phyloP scores from a whole-genome alignment of 2,113 vertebrate genomes.

The Labeo catla region DNA sequence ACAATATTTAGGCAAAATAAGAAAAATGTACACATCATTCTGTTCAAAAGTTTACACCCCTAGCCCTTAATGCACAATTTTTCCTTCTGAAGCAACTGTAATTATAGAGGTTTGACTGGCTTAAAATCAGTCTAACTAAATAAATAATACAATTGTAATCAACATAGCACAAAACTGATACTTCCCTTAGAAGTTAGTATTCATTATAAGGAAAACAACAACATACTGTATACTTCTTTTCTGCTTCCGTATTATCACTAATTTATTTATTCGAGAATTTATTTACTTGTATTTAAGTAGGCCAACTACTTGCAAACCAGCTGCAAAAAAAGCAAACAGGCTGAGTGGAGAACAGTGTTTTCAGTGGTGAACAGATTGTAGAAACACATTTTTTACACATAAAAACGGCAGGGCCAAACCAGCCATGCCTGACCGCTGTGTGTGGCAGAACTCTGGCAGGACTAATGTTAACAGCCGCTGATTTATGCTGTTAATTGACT shows the following conservation, averaged over 20 bases:
- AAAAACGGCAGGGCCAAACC: constrained; percentile 10
- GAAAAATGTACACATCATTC: no score
- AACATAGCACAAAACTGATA: no score
- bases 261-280: neutral
- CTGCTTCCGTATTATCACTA: neutral
- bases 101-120: no score
- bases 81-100: no score
- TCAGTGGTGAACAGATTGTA: neutral
- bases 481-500: constrained; percentile 17
- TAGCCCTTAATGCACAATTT: no score
- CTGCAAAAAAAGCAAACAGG: neutral
- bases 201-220: neutral
- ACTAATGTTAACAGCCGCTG: neutral
- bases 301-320: neutral
- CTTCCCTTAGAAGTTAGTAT: neutral
- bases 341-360: neutral
- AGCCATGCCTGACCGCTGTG: constrained; percentile 18
- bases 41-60: no score
- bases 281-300: neutral
- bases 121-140: no score
- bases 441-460: constrained; percentile 13
- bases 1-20: no score
- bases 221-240: neutral
- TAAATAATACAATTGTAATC: no score
- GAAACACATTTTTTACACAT: constrained; percentile 13